These are phyloP conservation scores for Galbula dea DNA, from an alignment of 2,113 vertebrate species.

Conservation along the genomic window DNA sequence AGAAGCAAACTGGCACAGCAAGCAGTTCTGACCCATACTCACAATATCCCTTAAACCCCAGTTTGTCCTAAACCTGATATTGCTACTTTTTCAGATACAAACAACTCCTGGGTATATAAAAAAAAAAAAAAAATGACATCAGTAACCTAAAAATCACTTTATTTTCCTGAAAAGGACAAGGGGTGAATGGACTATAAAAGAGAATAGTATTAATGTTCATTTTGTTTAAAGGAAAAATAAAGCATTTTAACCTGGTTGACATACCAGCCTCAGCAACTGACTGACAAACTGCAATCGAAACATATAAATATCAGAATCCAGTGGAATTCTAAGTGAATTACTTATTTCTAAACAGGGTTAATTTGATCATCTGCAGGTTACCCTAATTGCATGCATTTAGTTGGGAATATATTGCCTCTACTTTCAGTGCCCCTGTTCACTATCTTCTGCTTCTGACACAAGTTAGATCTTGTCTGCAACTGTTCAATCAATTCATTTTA, in stretches of 20 bases:
- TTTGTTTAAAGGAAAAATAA: neutral
- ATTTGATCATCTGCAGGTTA: neutral
- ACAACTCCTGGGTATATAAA: neutral
- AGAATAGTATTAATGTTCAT: neutral
- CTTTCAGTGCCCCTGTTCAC: neutral
- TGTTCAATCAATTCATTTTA: conserved; percentile 59
- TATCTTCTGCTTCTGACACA: neutral
- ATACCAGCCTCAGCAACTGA: neutral
- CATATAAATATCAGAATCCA: neutral
- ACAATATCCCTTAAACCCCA: neutral
- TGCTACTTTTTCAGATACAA: neutral
- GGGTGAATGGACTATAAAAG: neutral
- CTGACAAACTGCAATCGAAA: neutral
- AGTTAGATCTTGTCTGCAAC: neutral
- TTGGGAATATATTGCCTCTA: neutral
- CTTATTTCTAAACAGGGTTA: neutral
- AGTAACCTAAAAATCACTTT: neutral
- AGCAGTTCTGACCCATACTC: neutral
- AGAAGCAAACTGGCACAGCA: neutral
- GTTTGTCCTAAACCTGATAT: neutral
- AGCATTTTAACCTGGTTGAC: neutral
- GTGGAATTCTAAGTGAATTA: neutral
- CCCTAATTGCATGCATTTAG: neutral
- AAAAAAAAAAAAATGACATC: neutral
- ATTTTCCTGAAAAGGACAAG: neutral